phyloP scores from a whole-genome alignment of 2,888 invertebrate genomes.

The Brassicogethes aeneus region DNA sequence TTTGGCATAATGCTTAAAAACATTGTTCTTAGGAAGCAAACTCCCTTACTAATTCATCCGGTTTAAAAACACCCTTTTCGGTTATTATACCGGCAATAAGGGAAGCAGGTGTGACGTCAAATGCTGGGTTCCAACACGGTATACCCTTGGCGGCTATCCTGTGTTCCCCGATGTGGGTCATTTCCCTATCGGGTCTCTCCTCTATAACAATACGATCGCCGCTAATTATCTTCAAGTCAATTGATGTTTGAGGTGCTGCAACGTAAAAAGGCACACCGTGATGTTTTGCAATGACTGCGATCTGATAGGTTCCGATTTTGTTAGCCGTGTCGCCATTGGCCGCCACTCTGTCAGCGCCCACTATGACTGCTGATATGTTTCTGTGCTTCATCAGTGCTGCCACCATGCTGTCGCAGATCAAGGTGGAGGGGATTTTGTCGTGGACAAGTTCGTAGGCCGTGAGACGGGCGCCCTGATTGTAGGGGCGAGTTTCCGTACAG shows the following conservation, averaged over 20 bases:
- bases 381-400: constrained; percentile 80
- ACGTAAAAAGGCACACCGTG: constrained; percentile 93
- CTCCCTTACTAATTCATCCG: too few relatives aligned
- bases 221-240: constrained; percentile 67
- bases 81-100: constrained; percentile 93
- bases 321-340: constrained; percentile 98
- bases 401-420: constrained; percentile 94
- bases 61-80: constrained; percentile 78
- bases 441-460: constrained; percentile 93
- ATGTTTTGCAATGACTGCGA: constrained; percentile 84
- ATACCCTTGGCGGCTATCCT: constrained; percentile 86
- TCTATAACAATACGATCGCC: constrained; percentile 91
- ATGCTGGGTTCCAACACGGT: constrained; percentile 95
- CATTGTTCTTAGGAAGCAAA: too few relatives aligned
- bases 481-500: constrained; percentile 96
- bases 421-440: constrained; percentile 83
- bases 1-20: too few relatives aligned
- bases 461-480: constrained; percentile 92
- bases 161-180: constrained; percentile 82
- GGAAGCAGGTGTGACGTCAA: constrained; percentile 91
- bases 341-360: constrained; percentile 94
- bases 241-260: constrained; percentile 87
- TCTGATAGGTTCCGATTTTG: constrained; percentile 95
- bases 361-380: constrained; percentile 85
- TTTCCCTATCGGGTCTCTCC: constrained; percentile 82